Base-by-base conservation (phyloP, 2,113 vertebrate genomes). In the Seriola quinqueradiata region DNA sequence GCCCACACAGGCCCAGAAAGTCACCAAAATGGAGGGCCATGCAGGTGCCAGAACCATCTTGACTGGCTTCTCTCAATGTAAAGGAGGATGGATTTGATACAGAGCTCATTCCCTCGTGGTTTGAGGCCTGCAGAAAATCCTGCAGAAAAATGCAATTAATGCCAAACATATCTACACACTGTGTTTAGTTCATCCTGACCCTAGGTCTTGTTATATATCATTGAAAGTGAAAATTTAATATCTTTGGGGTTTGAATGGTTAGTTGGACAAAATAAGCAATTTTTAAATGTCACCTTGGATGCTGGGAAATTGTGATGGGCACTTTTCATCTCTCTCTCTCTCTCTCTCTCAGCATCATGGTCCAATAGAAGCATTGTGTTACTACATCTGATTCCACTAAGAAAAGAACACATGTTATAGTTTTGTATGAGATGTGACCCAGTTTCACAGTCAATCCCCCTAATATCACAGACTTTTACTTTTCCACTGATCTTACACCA, bases 391-490 rank as follows among this genome's bases (percentile, higher is more conserved):
- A 50, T 19, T 19, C 19, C 0, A 52, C 19, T 52, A 21, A 21
- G 28, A 8, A 34, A 70, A 52, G 10, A 12, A 11, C 6, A 25
- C 40, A 50, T 0, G 4, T 77, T 50, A 44, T 34, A 12, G 13
- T 8, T 40, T 52, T 50, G 32, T 40, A 12, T 54, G 13, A 64
- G 60, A 28, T 68, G 25, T 48, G 28, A 69, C 8, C 64, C 21
- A 48, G 38, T 76, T 76, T 21, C 2, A 44, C 28, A 6, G 61
- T 32, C 36, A 10, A 32, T 8, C 4, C 42, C 32, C 9, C 3
- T 73, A 19, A 50, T 54, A 42, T 60, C 5, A 52, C 34, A 46
- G 57, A 75, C 65, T 55, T 75, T 54, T 19, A 32, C 48, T 50
- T 66, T 48, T 64, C 13, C 8, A 34, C 12, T 40, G 5, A 19